phyloP scores from a whole-genome alignment of 2,113 vertebrate species.

The Hemichromis elongatus region DNA sequence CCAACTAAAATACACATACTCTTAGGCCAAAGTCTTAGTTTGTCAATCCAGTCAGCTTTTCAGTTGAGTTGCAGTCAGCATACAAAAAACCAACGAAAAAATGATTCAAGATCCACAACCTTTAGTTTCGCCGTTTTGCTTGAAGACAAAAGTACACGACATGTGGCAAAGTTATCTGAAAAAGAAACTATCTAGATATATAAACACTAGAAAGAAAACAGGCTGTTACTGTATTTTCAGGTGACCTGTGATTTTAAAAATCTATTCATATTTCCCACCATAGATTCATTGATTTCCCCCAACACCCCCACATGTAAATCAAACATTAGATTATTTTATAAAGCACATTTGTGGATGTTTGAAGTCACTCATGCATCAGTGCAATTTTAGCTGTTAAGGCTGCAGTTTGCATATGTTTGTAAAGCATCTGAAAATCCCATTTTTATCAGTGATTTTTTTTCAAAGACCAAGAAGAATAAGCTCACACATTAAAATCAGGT shows the following conservation, averaged over 20 bases:
- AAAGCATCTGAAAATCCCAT: not conserved
- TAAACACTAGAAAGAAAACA: not conserved
- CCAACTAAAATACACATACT: not conserved
- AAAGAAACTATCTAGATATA: not conserved
- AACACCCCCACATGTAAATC: not conserved
- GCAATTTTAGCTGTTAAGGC: not conserved
- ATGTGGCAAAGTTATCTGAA: not conserved
- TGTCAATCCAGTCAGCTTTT: not conserved
- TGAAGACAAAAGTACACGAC: not conserved
- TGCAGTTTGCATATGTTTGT: not conserved
- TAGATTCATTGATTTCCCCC: not conserved
- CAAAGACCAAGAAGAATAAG: not conserved
- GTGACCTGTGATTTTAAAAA: not conserved
- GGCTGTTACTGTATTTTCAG: not conserved
- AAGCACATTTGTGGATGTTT: not conserved
- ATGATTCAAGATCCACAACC: not conserved
- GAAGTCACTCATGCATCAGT: slow-evolving; percentile 10
- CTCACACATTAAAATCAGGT: not conserved
- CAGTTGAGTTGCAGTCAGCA: not conserved
- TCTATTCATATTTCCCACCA: not conserved
- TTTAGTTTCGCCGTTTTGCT: not conserved
- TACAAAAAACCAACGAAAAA: not conserved
- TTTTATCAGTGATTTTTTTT: not conserved
- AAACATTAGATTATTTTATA: not conserved
- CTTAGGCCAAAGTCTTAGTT: not conserved